phyloP scores from a whole-genome alignment of 1,140 invertebrate species.

The Nebria ingens region DNA sequence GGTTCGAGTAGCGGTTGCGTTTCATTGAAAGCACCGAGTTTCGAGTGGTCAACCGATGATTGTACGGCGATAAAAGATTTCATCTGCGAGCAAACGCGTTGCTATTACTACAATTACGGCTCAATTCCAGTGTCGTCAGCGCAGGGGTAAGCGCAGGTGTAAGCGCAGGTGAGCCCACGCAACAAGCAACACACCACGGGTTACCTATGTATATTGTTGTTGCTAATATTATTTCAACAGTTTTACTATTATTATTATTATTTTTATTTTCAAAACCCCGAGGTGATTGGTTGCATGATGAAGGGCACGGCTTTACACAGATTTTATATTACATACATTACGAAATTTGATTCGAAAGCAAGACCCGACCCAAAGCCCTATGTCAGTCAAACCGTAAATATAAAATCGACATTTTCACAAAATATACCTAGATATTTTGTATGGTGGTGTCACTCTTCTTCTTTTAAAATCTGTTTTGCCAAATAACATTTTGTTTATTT shows the following conservation, averaged over 20 bases:
- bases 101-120: slow-evolving; percentile 84
- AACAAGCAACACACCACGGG: slow-evolving; percentile 22
- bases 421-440: too few relatives aligned
- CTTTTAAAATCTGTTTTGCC: too few relatives aligned
- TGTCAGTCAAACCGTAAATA: neutral
- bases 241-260: too few relatives aligned
- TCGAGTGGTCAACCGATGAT: slow-evolving; percentile 70
- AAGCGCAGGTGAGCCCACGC: slow-evolving; percentile 50
- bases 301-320: slow-evolving; percentile 15
- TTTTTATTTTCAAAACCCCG: neutral
- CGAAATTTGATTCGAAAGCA: too few relatives aligned
- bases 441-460: too few relatives aligned
- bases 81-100: slow-evolving; percentile 79
- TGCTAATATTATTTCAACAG: too few relatives aligned
- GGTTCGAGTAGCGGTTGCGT: slow-evolving; percentile 60
- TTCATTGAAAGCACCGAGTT: slow-evolving; percentile 58
- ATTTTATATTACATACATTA: slow-evolving; percentile 9
- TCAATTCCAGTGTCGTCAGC: slow-evolving; percentile 75
- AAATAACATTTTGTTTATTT: too few relatives aligned
- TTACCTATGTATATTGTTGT: too few relatives aligned
- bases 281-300: slow-evolving; percentile 21
- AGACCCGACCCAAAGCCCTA: too few relatives aligned
- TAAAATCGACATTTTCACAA: too few relatives aligned
- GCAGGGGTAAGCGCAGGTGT: slow-evolving; percentile 80
- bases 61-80: slow-evolving; percentile 76